Evolutionary conservation across 2,888 invertebrate species (phyloP).

Genomic region (Ophion ventricosus): DNA sequence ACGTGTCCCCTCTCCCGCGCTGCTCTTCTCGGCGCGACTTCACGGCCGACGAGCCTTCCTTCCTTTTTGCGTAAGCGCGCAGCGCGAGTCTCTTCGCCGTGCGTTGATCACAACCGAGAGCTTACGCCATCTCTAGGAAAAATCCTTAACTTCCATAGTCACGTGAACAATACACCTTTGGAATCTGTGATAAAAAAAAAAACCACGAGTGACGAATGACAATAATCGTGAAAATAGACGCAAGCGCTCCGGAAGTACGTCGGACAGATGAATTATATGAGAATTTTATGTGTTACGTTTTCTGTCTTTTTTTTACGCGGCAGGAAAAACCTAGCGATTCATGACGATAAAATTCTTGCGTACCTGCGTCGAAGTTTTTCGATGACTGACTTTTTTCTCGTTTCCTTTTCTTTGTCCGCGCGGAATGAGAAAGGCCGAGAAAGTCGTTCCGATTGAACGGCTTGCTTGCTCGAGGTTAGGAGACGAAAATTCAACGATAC

Average conservation of each 20-base stretch:
- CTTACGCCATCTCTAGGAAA: constrained; percentile 53
- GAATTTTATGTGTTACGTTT: background rate
- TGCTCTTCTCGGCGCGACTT: constrained; percentile 46
- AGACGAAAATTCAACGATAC: background rate
- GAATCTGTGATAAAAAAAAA: constrained; percentile 35
- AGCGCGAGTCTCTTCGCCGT: background rate
- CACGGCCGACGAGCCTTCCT: constrained; percentile 63
- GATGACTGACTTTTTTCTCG: background rate
- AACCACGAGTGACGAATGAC: constrained; percentile 3
- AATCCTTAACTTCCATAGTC: constrained; percentile 42
- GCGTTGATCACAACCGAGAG: constrained; percentile 26
- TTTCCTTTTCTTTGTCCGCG: background rate
- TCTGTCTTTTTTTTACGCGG: background rate
- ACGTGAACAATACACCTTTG: constrained; percentile 51
- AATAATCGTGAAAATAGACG: background rate
- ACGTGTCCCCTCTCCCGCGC: constrained; percentile 9
- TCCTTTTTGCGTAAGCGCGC: constrained; percentile 46
- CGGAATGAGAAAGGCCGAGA: background rate
- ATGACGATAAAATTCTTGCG: background rate
- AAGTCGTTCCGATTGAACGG: background rate
- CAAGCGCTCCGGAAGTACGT: background rate
- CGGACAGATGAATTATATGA: background rate
- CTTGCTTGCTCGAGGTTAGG: background rate
- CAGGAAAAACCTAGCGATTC: background rate
- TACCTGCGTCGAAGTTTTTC: background rate